These are phyloP conservation scores for Thymelicus lineola DNA, from an alignment of 2,888 invertebrate species.

Conservation along the genomic window DNA sequence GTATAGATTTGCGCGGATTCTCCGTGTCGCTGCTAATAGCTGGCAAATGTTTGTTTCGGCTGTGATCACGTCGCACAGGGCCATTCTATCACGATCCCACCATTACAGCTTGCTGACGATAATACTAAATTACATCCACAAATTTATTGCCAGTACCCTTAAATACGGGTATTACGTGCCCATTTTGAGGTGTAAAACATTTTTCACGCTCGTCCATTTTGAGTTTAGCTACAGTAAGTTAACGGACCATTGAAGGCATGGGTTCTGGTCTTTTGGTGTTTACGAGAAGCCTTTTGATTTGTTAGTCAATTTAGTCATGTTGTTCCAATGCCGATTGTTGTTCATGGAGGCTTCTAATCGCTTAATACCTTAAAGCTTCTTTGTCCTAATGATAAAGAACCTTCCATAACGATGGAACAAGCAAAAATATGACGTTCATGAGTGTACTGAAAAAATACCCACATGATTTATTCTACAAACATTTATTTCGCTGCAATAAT, in stretches of 20 bases:
- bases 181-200: constrained; percentile 33
- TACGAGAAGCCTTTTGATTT: too few species aligned
- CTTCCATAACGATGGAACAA: too few species aligned
- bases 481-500: too few species aligned
- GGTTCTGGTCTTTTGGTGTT: too few species aligned
- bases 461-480: too few species aligned
- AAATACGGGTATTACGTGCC: constrained; percentile 35
- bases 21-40: constrained; percentile 7
- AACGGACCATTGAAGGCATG: neutral
- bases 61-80: constrained; percentile 40
- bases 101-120: constrained; percentile 70
- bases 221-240: neutral
- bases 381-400: too few species aligned
- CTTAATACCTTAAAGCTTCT: too few species aligned
- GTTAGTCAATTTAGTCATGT: too few species aligned
- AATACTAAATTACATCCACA: constrained; percentile 66
- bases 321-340: too few species aligned
- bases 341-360: too few species aligned
- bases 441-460: too few species aligned
- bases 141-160: constrained; percentile 71
- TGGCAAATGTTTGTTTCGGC: constrained; percentile 61
- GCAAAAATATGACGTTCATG: too few species aligned
- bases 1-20: neutral
- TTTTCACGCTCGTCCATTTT: constrained; percentile 23
- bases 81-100: constrained; percentile 70